Evolutionary conservation across 2,797 vertebrate genomes (phyloP), one percentile per base, ranked within the genome.

Genomic region (Dipus sagitta): DNA sequence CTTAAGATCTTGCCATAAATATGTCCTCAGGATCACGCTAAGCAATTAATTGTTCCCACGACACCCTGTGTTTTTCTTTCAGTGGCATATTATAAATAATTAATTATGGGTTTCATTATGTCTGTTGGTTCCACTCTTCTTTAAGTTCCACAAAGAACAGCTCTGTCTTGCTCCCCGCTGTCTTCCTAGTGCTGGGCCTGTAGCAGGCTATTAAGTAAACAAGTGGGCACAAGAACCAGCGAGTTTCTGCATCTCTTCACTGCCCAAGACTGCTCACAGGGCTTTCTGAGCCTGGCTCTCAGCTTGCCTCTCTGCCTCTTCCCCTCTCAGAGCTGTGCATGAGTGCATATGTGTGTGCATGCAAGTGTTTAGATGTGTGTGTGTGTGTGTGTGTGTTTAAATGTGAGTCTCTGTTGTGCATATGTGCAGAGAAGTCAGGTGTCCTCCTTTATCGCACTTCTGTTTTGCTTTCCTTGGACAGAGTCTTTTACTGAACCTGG

Each of bases 51-150:
- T 94, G 32, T 9, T 92, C 65, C 84, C 74, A 64, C 23, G 28
- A n/a, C 11, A n/a, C 47, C 42, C 74, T 9, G 7, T 17, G 30
- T 20, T 94, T 78, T 68, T 92, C 52, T 85, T 88, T 87, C 58
- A 20, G 70, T 68, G 20, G 70, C 26, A 20, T 74, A 64, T 74
- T 85, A 90, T 60, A 85, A 85, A 94, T 88, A 81, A 94, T 72
- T 82, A 77, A 94, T 62, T 60, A 54, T 65, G 14, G 26, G 4
- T 78, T 95, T 94, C 75, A 65, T 90, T 38, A 54, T 26, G 32
- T 71, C 38, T 84, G 72, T 77, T 93, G 79, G 80, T 86, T 82
- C 67, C 34, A 38, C 6, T 42, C 26, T 34, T 62, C 21, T 60
- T 10, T 88, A 47, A 81, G 58, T 85, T 79, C 38, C 34, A 71